Conservation (phyloP, 1,140 invertebrate species). For the Pachypeltis micranthus region DNA sequence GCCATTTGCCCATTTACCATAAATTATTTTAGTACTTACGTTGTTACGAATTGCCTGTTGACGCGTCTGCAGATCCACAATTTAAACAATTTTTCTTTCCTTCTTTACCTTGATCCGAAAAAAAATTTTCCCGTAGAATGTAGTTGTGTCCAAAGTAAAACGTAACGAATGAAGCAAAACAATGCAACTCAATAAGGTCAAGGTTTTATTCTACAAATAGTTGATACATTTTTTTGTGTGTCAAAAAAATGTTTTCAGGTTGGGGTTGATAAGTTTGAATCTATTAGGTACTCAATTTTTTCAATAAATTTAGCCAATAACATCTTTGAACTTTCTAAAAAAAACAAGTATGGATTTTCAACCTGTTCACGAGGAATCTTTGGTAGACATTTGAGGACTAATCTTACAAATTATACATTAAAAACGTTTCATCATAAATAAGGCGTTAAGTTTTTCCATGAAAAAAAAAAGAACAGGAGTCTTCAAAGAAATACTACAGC, state of each 20-base stretch:
- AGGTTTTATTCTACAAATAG: conserved; percentile 5
- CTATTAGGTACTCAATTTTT: background rate
- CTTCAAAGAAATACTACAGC: background rate
- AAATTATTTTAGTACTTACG: too few species aligned
- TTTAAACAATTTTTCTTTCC: too few species aligned
- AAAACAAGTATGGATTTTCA: background rate
- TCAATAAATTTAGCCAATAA: background rate
- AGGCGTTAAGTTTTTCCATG: background rate
- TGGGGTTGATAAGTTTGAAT: background rate
- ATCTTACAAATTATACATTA: background rate
- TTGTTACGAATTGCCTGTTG: too few species aligned
- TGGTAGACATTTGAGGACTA: background rate
- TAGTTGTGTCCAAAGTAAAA: too few species aligned
- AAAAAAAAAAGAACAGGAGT: background rate
- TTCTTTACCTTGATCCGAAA: too few species aligned
- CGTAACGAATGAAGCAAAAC: background rate
- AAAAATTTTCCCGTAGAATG: too few species aligned
- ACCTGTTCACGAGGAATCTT: background rate
- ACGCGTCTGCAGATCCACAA: too few species aligned
- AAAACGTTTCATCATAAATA: background rate
- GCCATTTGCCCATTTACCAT: too few species aligned
- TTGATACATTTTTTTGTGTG: conserved; percentile 4
- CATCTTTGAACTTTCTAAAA: background rate
- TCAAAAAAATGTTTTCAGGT: background rate
- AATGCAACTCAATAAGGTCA: background rate